Conservation (phyloP, 2,888 invertebrate species). For the Torymus auratus region DNA sequence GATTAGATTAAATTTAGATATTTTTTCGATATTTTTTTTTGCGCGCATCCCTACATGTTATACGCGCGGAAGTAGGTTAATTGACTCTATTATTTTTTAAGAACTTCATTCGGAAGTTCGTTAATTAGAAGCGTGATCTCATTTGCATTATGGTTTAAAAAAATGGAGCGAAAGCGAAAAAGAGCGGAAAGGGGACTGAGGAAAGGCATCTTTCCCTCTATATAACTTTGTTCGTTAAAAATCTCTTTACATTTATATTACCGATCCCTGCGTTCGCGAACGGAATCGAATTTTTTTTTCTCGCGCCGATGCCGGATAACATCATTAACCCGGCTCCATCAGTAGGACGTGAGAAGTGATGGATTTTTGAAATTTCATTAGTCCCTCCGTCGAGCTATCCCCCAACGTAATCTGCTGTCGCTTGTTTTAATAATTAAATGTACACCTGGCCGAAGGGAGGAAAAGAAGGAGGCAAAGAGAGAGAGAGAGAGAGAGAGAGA, state of each 20-base stretch:
- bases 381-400: too few species aligned
- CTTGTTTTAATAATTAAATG: constrained; percentile 48
- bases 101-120: not conserved
- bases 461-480: too few species aligned
- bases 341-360: too few species aligned
- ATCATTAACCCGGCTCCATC: too few species aligned
- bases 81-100: not conserved
- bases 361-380: too few species aligned
- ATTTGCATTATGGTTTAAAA: constrained; percentile 5
- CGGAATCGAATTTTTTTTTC: not conserved
- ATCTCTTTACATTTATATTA: not conserved
- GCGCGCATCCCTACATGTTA: too few species aligned
- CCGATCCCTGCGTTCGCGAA: not conserved
- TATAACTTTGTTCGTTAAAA: not conserved
- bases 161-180: not conserved
- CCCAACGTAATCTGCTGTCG: constrained; percentile 4
- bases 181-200: too few species aligned
- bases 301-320: too few species aligned
- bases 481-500: not conserved
- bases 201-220: too few species aligned
- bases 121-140: constrained; percentile 4
- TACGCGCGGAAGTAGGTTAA: too few species aligned
- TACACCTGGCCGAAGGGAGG: constrained; percentile 5
- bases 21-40: too few species aligned
- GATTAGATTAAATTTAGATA: too few species aligned